These are phyloP conservation scores for Suricata suricatta DNA, from an alignment of 2,113 vertebrate species.

Conservation along the genomic window DNA sequence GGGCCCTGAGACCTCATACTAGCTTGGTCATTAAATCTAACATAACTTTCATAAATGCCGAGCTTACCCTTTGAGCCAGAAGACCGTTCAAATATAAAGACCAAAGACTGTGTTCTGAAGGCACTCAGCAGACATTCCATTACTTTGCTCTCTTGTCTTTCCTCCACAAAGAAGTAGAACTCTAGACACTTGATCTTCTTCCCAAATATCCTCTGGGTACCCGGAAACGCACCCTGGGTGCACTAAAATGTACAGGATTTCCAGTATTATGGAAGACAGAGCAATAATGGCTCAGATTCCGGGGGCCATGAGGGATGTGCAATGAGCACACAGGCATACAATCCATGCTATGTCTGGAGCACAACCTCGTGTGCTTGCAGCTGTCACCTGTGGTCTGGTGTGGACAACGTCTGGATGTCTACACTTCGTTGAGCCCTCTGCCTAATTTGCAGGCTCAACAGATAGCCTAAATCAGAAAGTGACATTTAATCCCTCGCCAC, in stretches of 20 bases:
- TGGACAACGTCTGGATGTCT: neutral
- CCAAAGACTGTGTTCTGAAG: neutral
- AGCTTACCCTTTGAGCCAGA: neutral
- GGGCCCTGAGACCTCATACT: neutral
- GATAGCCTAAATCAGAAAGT: neutral
- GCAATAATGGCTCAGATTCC: neutral
- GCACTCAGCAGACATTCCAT: neutral
- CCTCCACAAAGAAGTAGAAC: neutral
- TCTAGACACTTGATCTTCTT: neutral
- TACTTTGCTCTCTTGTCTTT: neutral
- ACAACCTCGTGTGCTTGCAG: neutral
- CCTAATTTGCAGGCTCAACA: neutral
- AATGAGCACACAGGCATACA: neutral
- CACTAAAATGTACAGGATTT: neutral
- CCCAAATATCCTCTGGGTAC: neutral
- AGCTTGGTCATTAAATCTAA: neutral
- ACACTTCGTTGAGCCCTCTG: neutral
- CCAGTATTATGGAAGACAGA: neutral
- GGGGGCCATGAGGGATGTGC: rapidly evolving
- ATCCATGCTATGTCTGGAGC: neutral
- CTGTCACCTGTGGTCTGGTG: neutral
- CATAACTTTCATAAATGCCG: neutral
- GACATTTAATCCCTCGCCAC: neutral
- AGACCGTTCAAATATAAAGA: rapidly evolving
- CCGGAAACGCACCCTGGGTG: neutral